Percentiles rank a stretch among this genome's conserved stretches.
Conservation (phyloP, 64 coral and sea anemone genomes). For the Catalaphyllia jardinei region DNA sequence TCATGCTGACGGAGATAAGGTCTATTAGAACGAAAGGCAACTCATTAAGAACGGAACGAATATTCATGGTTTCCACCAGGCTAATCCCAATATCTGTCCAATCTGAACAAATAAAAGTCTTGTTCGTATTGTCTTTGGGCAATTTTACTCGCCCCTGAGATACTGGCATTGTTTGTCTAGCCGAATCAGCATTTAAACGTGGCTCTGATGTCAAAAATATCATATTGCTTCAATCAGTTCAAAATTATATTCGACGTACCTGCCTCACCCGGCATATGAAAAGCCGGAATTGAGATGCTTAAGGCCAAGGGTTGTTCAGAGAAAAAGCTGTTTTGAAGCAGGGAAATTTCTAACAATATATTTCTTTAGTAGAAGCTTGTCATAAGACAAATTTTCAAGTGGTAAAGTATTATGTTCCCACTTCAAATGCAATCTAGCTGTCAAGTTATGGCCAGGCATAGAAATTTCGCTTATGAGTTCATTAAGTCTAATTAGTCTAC, state of each 20-base stretch:
- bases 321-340: not conserved
- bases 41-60: not conserved
- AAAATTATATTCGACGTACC: not conserved
- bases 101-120: slow-evolving; percentile 13
- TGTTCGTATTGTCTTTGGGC: not conserved
- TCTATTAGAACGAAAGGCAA: not conserved
- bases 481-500: no score
- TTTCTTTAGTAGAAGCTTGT: not conserved
- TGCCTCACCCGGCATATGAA: not conserved
- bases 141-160: not conserved
- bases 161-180: not conserved
- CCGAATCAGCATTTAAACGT: not conserved
- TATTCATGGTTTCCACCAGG: not conserved
- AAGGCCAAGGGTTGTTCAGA: not conserved
- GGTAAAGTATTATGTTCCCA: not conserved
- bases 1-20: not conserved
- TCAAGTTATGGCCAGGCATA: not conserved
- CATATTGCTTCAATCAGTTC: not conserved
- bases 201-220: not conserved
- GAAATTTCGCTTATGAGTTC: not conserved
- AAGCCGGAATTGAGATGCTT: not conserved
- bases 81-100: not conserved
- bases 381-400: not conserved
- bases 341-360: not conserved
- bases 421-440: not conserved